Conservation (phyloP, 2,113 vertebrate genomes). For the Serinus canaria region DNA sequence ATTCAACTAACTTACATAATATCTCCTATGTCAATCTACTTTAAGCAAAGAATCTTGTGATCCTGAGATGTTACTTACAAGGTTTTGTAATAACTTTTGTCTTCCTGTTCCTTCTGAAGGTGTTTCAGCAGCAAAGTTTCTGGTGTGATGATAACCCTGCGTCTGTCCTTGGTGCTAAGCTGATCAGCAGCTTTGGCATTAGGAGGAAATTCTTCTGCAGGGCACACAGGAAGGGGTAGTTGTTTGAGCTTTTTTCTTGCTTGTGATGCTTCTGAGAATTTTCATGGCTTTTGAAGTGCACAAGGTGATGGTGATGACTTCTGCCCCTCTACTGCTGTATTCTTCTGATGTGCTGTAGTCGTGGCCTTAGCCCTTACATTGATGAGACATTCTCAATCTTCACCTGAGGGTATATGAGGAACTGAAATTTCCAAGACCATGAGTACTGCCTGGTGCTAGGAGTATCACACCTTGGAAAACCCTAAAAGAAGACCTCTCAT, state of each 20-base stretch:
- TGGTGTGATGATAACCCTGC: background rate
- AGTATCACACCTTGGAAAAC: background rate
- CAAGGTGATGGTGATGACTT: rapidly evolving
- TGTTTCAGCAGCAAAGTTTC: background rate
- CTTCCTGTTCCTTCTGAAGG: background rate
- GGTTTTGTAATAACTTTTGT: background rate
- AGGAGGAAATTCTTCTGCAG: background rate
- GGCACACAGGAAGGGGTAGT: background rate
- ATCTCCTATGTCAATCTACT: background rate
- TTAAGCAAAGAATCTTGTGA: background rate
- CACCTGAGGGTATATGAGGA: background rate
- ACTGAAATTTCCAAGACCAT: background rate
- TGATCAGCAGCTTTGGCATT: background rate
- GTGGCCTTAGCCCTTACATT: background rate
- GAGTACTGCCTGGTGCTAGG: background rate
- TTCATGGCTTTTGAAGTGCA: background rate
- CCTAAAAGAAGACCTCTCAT: background rate
- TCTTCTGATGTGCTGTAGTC: background rate
- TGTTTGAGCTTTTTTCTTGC: background rate
- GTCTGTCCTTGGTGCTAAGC: background rate
- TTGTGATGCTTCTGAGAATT: background rate
- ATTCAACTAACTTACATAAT: background rate
- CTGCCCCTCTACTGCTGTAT: background rate
- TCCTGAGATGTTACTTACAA: background rate
- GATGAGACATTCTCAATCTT: background rate